Evolutionary conservation across 2,797 vertebrate species (phyloP).

Genomic region (Alca torda): DNA sequence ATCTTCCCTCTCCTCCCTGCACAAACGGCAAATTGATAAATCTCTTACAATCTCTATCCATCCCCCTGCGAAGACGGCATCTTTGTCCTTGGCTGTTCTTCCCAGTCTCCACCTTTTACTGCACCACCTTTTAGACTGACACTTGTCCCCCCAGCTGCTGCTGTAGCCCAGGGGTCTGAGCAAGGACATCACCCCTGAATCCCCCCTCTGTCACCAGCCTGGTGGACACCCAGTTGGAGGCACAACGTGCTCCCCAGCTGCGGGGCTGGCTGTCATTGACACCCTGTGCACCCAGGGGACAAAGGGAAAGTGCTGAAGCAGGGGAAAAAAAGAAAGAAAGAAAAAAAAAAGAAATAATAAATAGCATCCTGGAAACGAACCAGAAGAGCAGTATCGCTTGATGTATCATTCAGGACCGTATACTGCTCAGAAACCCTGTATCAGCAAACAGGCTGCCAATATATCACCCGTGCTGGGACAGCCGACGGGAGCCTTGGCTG

Average conservation of each 20-base stretch:
- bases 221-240: neutral
- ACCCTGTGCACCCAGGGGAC: accelerated
- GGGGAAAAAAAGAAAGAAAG: neutral
- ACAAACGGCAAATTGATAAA: neutral
- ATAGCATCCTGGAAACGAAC: neutral
- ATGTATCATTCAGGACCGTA: neutral
- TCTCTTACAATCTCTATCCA: neutral
- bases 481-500: accelerated
- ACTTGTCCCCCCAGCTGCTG: neutral
- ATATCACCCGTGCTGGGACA: neutral
- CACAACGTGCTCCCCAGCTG: accelerated
- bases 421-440: neutral
- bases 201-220: accelerated
- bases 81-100: neutral
- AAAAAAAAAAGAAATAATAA: neutral
- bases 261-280: neutral
- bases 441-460: neutral
- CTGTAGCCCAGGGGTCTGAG: neutral
- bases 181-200: neutral
- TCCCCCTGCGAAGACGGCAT: neutral
- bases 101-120: neutral
- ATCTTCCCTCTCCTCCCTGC: neutral
- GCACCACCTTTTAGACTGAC: neutral
- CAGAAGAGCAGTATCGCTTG: accelerated
- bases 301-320: neutral